Evolutionary conservation across 2,797 vertebrate genomes (phyloP).

Genomic region (Mycteria americana): DNA sequence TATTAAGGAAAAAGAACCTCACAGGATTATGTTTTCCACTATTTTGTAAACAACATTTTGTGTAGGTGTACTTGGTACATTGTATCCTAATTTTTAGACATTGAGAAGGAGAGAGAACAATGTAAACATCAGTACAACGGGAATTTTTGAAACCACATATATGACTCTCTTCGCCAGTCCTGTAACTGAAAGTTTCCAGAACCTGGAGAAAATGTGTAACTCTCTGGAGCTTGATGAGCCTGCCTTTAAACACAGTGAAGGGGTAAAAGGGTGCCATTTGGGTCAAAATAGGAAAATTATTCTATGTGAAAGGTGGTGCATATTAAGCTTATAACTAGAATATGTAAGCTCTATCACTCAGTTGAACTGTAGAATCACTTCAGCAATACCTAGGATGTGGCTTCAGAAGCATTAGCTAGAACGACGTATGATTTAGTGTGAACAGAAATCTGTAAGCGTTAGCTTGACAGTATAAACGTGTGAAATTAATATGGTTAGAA

Average conservation of each 20-base stretch:
- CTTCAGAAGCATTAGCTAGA: background rate
- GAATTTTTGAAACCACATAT: background rate
- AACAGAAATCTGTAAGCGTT: background rate
- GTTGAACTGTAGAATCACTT: background rate
- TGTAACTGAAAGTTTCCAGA: background rate
- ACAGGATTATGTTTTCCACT: background rate
- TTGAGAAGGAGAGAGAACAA: background rate
- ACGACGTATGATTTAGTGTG: background rate
- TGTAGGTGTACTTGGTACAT: background rate
- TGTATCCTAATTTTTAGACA: background rate
- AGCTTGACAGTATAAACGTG: background rate
- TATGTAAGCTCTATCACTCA: background rate
- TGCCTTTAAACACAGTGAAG: background rate
- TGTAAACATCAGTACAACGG: background rate
- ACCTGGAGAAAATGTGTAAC: background rate
- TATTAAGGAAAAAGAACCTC: background rate
- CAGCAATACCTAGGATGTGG: background rate
- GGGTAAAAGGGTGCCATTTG: background rate
- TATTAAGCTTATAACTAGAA: background rate
- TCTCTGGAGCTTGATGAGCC: background rate
- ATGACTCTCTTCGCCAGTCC: background rate
- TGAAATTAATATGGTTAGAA: background rate
- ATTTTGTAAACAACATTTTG: background rate
- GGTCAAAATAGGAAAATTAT: background rate
- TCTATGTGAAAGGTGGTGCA: background rate